Evolutionary conservation across 2,797 vertebrate species (phyloP).

Genomic region (Schizopygopsis pylzovi): DNA sequence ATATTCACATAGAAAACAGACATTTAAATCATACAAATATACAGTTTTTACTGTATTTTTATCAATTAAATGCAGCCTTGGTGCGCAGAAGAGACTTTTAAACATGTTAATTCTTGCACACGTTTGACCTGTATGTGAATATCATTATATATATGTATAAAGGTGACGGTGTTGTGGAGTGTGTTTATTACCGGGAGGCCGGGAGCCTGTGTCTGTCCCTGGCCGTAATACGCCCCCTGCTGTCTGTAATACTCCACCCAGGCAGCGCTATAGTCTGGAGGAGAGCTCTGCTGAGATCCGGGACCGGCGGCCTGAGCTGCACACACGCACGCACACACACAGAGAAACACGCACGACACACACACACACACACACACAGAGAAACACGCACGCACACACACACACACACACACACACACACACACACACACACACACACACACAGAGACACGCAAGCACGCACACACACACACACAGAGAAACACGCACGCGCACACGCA

Average conservation of each 20-base stretch:
- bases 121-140: neutral
- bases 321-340: neutral
- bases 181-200: conserved; percentile 81
- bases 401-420: neutral
- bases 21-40: neutral
- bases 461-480: neutral
- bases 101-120: neutral
- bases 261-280: conserved; percentile 91
- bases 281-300: conserved; percentile 91
- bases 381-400: neutral
- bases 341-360: neutral
- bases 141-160: neutral
- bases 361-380: neutral
- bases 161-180: neutral
- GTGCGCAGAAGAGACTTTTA: neutral
- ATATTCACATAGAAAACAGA: neutral
- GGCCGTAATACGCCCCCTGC: conserved; percentile 94
- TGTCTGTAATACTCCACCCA: conserved; percentile 98
- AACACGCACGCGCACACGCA: too few relatives aligned
- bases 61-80: neutral
- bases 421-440: neutral
- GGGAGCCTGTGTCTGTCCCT: conserved; percentile 92
- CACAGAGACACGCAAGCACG: neutral
- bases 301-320: conserved; percentile 89
- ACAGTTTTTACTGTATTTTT: neutral